Evolutionary conservation across 2,797 vertebrate species (phyloP), one percentile per base, ranked within the genome.

Genomic region (Miichthys miiuy): DNA sequence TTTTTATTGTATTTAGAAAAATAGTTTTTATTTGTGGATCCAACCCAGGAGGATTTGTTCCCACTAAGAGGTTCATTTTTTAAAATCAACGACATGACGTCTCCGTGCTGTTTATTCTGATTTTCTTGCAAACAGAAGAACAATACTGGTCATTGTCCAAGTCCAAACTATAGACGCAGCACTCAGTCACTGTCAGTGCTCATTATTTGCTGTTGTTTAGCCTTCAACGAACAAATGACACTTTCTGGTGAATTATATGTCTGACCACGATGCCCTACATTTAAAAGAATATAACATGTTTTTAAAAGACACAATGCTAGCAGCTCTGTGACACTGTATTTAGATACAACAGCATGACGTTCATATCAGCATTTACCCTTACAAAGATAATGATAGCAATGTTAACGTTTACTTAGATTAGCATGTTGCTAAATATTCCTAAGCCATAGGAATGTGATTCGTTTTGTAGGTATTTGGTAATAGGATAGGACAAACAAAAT

Each of bases 1-100:
- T 23, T 42, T 72, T 52, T 63, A 52, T 44, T 34, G 44, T 23
- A 46, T 50, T 60, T 42, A 10, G 50, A 65, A 58, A 27, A 62
- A 42, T 6, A 17, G 21, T n/a, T 12, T 61, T 13, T 44, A 27
- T 56, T 2, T 68, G 44, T 20, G 25, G 8, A 17, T 17, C 34
- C 3, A 76, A 42, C 13, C 11, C 18, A 12, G 5, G 34, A 51
- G 18, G 21, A 52, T 46, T 42, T 62, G 2, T 54, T 34, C 10
- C 13, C 61, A 42, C 20, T 8, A 16, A 42, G 46, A 51, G 12
- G 27, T 52, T 20, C 0, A 5, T 48, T 30, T 14, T 52, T 62
- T 25, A 5, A 5, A 48, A 41, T 13, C 25, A 42, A 7, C 13
- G 17, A 51, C 23, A 23, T 12, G 6, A n/a, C 27, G n/a, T 30